phyloP scores from a whole-genome alignment of 2,113 vertebrate species.

The Neolamprologus variostigma region DNA sequence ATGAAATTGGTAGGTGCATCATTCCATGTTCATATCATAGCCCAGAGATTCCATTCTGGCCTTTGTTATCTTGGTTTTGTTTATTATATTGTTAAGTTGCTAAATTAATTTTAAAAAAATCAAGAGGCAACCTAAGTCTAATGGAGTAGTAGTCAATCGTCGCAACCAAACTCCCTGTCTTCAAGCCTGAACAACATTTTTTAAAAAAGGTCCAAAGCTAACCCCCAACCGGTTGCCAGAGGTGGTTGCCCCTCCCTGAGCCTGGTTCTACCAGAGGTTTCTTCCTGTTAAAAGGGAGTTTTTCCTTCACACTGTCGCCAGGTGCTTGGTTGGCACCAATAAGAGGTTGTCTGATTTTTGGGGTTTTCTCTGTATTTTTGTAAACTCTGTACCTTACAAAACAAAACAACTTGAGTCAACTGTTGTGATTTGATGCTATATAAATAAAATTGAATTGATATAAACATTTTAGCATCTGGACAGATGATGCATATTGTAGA shows the following conservation, averaged over 20 bases:
- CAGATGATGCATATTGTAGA: neutral
- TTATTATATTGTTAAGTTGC: neutral
- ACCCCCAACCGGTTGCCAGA: neutral
- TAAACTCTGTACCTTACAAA: neutral
- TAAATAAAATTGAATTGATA: neutral
- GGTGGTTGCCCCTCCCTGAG: neutral
- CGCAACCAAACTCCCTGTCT: neutral
- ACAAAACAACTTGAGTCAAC: neutral
- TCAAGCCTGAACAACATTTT: neutral
- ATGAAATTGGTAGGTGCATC: slow-evolving; percentile 84
- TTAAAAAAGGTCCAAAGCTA: rapidly evolving
- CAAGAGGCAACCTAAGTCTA: neutral
- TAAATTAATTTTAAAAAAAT: rapidly evolving
- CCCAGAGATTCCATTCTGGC: neutral
- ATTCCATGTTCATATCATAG: neutral
- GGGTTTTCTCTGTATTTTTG: neutral
- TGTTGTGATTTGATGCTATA: neutral
- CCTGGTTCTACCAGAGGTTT: neutral
- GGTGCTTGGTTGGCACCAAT: neutral
- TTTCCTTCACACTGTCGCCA: neutral
- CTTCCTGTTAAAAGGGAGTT: neutral
- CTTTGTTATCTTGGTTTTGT: neutral
- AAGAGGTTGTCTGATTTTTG: neutral
- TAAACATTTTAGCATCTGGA: neutral
- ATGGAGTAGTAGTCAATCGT: neutral